phyloP scores from a whole-genome alignment of 1,140 invertebrate genomes.

The Drosophila ambigua region DNA sequence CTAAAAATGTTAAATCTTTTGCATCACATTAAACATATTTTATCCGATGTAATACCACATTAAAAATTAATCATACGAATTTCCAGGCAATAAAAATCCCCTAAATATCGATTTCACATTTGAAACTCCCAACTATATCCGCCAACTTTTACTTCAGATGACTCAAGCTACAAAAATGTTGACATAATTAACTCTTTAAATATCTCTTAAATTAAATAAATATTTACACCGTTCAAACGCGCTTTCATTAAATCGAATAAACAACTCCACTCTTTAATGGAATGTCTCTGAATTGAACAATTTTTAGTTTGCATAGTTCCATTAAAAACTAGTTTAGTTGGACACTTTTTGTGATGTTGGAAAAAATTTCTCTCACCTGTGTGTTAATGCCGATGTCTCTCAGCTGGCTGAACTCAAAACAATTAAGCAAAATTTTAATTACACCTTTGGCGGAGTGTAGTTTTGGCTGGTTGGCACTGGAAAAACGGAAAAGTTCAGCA shows the following conservation, averaged over 20 bases:
- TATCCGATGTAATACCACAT: too few relatives aligned
- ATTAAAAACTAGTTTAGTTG: neutral
- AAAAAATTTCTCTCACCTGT: slow-evolving; percentile 30
- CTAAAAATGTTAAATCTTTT: too few relatives aligned
- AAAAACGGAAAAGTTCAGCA: slow-evolving; percentile 46
- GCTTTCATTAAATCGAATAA: neutral
- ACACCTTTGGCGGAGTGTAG: slow-evolving; percentile 31
- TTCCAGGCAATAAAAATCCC: too few relatives aligned
- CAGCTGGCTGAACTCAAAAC: slow-evolving; percentile 13
- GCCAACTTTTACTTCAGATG: too few relatives aligned
- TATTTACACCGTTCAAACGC: neutral
- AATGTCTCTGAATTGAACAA: too few relatives aligned
- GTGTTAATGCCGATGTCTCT: slow-evolving; percentile 8
- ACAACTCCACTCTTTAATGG: too few relatives aligned
- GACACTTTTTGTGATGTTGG: neutral
- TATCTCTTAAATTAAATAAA: neutral
- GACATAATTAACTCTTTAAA: neutral
- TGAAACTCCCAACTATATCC: too few relatives aligned
- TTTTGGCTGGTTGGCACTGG: slow-evolving; percentile 41
- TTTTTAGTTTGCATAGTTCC: too few relatives aligned
- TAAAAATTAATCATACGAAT: too few relatives aligned
- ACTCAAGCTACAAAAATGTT: too few relatives aligned
- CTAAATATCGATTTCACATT: too few relatives aligned
- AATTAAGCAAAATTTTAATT: slow-evolving; percentile 33
- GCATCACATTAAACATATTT: too few relatives aligned